These are phyloP conservation scores for Drosophila athabasca DNA, from an alignment of 1,140 invertebrate genomes.

Conservation along the genomic window DNA sequence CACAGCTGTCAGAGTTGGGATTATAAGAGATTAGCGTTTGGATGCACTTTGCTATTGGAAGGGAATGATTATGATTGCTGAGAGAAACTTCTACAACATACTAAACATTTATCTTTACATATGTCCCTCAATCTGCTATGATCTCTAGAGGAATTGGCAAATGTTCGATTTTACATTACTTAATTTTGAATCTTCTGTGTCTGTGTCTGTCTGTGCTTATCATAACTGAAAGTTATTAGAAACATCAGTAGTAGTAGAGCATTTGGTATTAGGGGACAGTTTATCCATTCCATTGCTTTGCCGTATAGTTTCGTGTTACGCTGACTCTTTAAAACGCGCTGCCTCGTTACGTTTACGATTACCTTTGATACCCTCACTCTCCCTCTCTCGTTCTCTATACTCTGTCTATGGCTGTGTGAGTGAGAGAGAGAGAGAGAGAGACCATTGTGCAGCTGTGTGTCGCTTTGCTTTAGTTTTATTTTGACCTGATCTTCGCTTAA, in stretches of 20 bases:
- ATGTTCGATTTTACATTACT: too few species aligned
- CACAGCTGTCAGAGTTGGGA: slow-evolving; percentile 54
- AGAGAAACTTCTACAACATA: too few species aligned
- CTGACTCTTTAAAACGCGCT: slow-evolving; percentile 55
- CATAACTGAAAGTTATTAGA: background rate
- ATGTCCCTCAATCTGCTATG: too few species aligned
- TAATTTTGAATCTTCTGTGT: too few species aligned
- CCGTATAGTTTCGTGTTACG: slow-evolving; percentile 47
- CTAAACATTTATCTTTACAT: too few species aligned
- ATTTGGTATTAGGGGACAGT: slow-evolving; percentile 21
- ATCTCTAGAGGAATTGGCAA: too few species aligned
- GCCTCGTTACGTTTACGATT: slow-evolving; percentile 39
- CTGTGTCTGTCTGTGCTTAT: too few species aligned
- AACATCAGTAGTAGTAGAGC: slow-evolving; percentile 19
- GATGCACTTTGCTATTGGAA: slow-evolving; percentile 14
- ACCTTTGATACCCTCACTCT: slow-evolving; percentile 28
- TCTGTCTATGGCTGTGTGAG: slow-evolving; percentile 2
- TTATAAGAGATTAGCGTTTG: slow-evolving; percentile 37
- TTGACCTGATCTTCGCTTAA: slow-evolving; percentile 70
- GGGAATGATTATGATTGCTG: background rate
- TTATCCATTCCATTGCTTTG: slow-evolving; percentile 14
- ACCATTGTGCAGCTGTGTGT: slow-evolving; percentile 62
- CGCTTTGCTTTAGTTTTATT: slow-evolving; percentile 60
- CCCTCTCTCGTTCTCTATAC: slow-evolving; percentile 13
- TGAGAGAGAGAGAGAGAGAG: slow-evolving; percentile 15